Evolutionary conservation across 2,888 invertebrate species (phyloP).

Genomic region (Lacanobia wlatinum): DNA sequence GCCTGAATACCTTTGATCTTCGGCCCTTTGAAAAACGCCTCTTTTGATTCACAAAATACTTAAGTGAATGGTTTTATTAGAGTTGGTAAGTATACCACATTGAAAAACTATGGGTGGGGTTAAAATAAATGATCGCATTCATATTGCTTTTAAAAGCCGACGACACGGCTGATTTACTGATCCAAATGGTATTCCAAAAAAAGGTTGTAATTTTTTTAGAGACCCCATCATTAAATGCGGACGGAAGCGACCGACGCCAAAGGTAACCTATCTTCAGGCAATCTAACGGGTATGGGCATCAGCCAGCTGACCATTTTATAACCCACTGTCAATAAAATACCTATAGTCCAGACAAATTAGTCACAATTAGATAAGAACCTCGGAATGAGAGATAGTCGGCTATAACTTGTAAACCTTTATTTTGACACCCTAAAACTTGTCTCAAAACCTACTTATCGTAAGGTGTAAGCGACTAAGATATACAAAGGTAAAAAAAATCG

Average conservation of each 20-base stretch:
- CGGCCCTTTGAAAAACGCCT: constrained; percentile 77
- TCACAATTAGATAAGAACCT: too few species aligned
- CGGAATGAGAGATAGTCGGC: too few species aligned
- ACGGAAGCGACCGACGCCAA: constrained; percentile 37
- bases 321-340: neutral
- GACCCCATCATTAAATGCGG: constrained; percentile 47
- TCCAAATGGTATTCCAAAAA: constrained; percentile 41
- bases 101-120: constrained; percentile 66
- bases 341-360: too few species aligned
- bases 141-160: constrained; percentile 50
- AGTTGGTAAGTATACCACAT: constrained; percentile 61
- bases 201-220: constrained; percentile 48
- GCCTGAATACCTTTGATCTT: constrained; percentile 81
- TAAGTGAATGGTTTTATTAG: constrained; percentile 73
- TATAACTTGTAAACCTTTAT: too few species aligned
- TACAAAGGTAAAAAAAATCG: too few species aligned
- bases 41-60: constrained; percentile 77
- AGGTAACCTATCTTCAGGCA: constrained; percentile 19
- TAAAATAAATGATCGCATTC: constrained; percentile 66
- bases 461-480: too few species aligned
- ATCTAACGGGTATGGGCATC: neutral
- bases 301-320: constrained; percentile 8
- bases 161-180: constrained; percentile 49
- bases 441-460: too few species aligned
- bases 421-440: too few species aligned